Evolutionary conservation across 2,888 invertebrate genomes (phyloP), one percentile per base, ranked within the genome.

Genomic region (Lasioglossum leucozonium): DNA sequence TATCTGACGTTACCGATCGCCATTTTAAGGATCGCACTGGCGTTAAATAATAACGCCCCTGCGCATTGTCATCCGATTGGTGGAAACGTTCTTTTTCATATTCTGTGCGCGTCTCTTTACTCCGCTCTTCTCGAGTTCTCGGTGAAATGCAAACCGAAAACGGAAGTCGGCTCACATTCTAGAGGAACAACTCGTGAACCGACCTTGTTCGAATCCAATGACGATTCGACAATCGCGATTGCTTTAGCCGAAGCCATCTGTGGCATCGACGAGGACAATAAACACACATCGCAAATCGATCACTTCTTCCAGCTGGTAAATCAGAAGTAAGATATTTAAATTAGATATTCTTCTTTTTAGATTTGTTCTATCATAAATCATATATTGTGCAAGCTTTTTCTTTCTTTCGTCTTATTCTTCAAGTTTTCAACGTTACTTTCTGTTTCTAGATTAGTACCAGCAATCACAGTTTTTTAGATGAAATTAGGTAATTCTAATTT

Each of bases 241-340:
- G 97, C 97, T 0, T 95, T 97, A 11, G 97, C 97, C 0, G 98
- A 98, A 94, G 97, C 97, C 0, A 95, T 98, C 22, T 98, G 98
- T 92, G 97, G 97, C 37, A 96, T 98, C 75, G 98, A 98, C 93
- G 97, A 97, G 91, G 97, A 97, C 84, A 96, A 97, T 92, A 97
- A 97, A 90, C 97, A 98, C 91, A 97, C 97, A 0, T 96, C 97
- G 85, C 97, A 97, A 92, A 97, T 98, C 73, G 96, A 96, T 18
- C 95, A 96, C 62, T 96, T 98, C 62, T 94, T 97, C 18, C 81
- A 77, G 18, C 72, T 86, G 0, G 84, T 90, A 4, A 84, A 79
- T 26, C 77, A 89, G 0, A 83, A 84, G 90, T 90, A 74, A 72
- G 77, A 51, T 18, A 4, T 62, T 62, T 30, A 2, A 30, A 30